These are phyloP conservation scores for Drosophila rhopaloa DNA, from an alignment of 1,140 invertebrate species.

Conservation along the genomic window DNA sequence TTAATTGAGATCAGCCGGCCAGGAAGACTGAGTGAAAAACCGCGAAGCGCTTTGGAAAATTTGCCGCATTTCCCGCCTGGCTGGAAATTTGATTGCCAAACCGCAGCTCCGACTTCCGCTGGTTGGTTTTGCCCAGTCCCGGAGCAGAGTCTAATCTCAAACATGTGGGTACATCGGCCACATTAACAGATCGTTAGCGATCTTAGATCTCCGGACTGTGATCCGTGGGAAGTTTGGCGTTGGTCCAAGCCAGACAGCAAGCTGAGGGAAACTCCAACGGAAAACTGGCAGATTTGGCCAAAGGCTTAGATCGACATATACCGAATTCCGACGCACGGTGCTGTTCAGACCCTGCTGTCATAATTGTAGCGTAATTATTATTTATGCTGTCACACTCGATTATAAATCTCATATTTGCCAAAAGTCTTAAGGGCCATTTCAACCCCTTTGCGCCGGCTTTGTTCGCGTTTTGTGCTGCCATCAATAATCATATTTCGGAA, in stretches of 20 bases:
- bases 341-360: slow-evolving; percentile 44
- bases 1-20: slow-evolving; percentile 74
- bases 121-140: slow-evolving; percentile 65
- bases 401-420: slow-evolving; percentile 70
- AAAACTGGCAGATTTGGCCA: slow-evolving; percentile 42
- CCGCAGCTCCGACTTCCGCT: slow-evolving; percentile 65
- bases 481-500: slow-evolving; percentile 57
- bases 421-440: slow-evolving; percentile 54
- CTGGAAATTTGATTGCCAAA: slow-evolving; percentile 48
- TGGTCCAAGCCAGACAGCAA: slow-evolving; percentile 30
- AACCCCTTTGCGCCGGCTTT: slow-evolving; percentile 51
- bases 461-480: slow-evolving; percentile 14
- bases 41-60: slow-evolving; percentile 66
- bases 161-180: slow-evolving; percentile 64
- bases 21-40: slow-evolving; percentile 68
- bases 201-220: slow-evolving; percentile 41
- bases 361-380: slow-evolving; percentile 80
- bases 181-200: slow-evolving; percentile 76
- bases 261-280: slow-evolving; percentile 66
- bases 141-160: slow-evolving; percentile 62
- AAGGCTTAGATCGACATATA: slow-evolving; percentile 33
- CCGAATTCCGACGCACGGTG: slow-evolving; percentile 17
- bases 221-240: slow-evolving; percentile 76
- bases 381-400: slow-evolving; percentile 74
- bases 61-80: slow-evolving; percentile 37